Percentiles rank a stretch among this genome's conserved stretches.
These are phyloP conservation scores for Labeo catla DNA, from an alignment of 2,113 vertebrate genomes.

Conservation along the genomic window DNA sequence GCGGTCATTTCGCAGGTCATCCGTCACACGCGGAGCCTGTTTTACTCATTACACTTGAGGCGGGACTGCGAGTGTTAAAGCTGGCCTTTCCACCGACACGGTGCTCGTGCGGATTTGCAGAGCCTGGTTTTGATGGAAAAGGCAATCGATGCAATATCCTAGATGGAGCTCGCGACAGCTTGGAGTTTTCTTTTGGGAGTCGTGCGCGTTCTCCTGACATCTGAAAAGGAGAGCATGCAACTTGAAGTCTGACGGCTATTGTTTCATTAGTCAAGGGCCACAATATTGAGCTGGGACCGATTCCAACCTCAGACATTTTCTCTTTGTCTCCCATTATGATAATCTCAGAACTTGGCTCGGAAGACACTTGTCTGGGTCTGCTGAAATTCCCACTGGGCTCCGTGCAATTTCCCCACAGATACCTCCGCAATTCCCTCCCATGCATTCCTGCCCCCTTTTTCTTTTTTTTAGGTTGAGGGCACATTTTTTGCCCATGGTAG, in stretches of 20 bases:
- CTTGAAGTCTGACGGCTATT: conserved; percentile 60
- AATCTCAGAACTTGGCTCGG: conserved; percentile 61
- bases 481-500: conserved; percentile 19
- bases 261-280: conserved; percentile 58
- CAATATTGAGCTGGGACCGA: conserved; percentile 63
- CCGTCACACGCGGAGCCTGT: conserved; percentile 30
- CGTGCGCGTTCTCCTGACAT: conserved; percentile 42
- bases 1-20: conserved; percentile 34
- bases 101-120: neutral
- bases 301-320: conserved; percentile 53
- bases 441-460: conserved; percentile 20
- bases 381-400: conserved; percentile 51
- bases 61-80: neutral
- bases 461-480: neutral
- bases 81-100: neutral
- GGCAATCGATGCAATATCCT: neutral
- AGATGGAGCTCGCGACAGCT: conserved; percentile 21
- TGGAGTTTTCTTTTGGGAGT: conserved; percentile 38
- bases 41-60: neutral
- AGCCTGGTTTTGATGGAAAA: neutral
- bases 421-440: conserved; percentile 37
- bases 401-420: conserved; percentile 45
- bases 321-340: conserved; percentile 67
- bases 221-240: conserved; percentile 52
- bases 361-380: conserved; percentile 57